These are phyloP conservation scores for Lycophotia porphyrea DNA, from an alignment of 2,888 invertebrate genomes.

Conservation along the genomic window DNA sequence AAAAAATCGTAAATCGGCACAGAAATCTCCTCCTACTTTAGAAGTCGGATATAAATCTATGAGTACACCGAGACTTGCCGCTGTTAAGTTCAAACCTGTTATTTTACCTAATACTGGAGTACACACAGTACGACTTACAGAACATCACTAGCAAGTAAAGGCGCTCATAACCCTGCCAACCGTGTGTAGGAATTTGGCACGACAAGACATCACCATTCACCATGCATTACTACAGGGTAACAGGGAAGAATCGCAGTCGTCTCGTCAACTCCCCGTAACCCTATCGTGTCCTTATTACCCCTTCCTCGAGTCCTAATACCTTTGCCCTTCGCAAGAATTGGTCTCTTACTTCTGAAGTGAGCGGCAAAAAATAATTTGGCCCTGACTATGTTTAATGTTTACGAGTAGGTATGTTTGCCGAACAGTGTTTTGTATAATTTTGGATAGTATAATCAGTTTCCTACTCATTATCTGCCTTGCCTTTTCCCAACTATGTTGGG, in stretches of 20 bases:
- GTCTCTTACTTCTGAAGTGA: not conserved
- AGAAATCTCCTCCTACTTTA: not conserved
- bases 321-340: conserved; percentile 16
- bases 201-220: conserved; percentile 42
- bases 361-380: not conserved
- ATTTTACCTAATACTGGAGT: not conserved
- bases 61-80: not conserved
- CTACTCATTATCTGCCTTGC: not conserved
- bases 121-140: not conserved
- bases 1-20: too few relatives aligned
- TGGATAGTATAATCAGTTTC: not conserved
- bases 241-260: conserved; percentile 29
- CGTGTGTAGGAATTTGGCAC: conserved; percentile 47
- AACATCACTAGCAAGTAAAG: conserved; percentile 47
- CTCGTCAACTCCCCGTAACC: conserved; percentile 25
- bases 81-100: not conserved
- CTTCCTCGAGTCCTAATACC: conserved; percentile 10
- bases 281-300: conserved; percentile 19
- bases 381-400: not conserved
- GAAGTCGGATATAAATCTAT: not conserved
- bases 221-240: conserved; percentile 44
- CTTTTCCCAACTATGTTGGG: not conserved
- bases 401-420: not conserved
- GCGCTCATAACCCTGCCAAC: conserved; percentile 47
- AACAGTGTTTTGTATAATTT: not conserved